A percentile compares a stretch with the other conserved stretches of the same genome.
These are phyloP conservation scores for Eubasilissa splendida DNA, from an alignment of 2,888 invertebrate genomes.

Conservation along the genomic window DNA sequence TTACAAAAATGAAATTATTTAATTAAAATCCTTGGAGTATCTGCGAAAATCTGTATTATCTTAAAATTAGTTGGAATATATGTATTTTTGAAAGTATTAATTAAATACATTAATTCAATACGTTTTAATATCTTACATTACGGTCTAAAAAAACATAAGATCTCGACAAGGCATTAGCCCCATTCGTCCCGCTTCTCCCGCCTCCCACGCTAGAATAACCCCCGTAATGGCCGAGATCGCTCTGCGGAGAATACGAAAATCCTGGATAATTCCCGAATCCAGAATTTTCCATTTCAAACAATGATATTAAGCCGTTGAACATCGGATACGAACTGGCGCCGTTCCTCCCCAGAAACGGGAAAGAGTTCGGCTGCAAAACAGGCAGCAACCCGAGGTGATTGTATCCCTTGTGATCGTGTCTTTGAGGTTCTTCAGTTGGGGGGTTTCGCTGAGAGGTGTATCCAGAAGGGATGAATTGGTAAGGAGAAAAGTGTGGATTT, in stretches of 20 bases:
- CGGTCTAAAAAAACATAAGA: neutral
- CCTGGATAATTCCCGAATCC: conserved; percentile 12
- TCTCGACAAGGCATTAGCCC: conserved; percentile 1
- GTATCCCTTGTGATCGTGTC: neutral
- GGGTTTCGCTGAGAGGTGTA: neutral
- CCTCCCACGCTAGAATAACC: conserved; percentile 4
- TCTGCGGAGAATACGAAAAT: neutral
- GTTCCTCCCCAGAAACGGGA: conserved; percentile 22
- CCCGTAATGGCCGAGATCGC: neutral
- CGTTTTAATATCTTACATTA: neutral
- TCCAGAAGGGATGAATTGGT: conserved; percentile 9
- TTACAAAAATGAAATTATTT: too few relatives aligned
- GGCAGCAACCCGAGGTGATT: conserved; percentile 33
- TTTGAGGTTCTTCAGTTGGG: neutral
- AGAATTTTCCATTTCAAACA: conserved; percentile 30
- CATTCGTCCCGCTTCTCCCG: neutral
- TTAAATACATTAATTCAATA: neutral
- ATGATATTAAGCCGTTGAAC: conserved; percentile 32
- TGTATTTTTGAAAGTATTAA: too few relatives aligned
- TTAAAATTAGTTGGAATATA: too few relatives aligned
- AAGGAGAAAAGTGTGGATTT: conserved; percentile 6
- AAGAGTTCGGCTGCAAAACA: conserved; percentile 24
- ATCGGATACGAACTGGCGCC: neutral
- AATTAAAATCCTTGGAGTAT: too few relatives aligned
- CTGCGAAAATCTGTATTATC: too few relatives aligned